Conservation (phyloP, 2,888 invertebrate species). For the Epinotia ramella region DNA sequence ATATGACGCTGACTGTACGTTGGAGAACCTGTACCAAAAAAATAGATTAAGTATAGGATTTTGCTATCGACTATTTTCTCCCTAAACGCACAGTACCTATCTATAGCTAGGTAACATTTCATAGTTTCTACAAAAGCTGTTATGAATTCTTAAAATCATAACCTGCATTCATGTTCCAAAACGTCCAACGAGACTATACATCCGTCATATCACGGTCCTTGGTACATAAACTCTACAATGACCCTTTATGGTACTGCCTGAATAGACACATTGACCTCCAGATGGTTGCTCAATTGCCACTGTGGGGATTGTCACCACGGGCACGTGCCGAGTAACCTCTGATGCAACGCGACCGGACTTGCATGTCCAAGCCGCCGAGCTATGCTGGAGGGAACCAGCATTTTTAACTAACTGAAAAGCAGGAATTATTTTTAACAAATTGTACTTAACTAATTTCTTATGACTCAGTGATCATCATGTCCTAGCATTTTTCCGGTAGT, state of each 20-base stretch:
- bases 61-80: too few species aligned
- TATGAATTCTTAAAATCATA: not conserved
- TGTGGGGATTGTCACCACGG: constrained; percentile 57
- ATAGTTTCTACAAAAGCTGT: not conserved
- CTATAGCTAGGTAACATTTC: not conserved
- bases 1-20: too few species aligned
- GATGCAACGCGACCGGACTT: constrained; percentile 65
- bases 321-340: constrained; percentile 79
- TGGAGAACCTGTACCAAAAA: too few species aligned
- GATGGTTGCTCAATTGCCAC: constrained; percentile 59
- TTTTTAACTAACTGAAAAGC: not conserved
- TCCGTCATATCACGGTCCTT: constrained; percentile 18
- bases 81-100: too few species aligned
- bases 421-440: too few species aligned
- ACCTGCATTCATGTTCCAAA: not conserved
- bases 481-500: too few species aligned
- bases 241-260: constrained; percentile 57
- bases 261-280: constrained; percentile 79
- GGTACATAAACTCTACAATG: constrained; percentile 39
- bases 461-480: too few species aligned
- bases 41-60: too few species aligned
- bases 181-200: not conserved
- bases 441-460: too few species aligned
- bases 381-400: constrained; percentile 60
- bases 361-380: constrained; percentile 49